Base-by-base conservation (phyloP, 2,113 vertebrate genomes). In the Tachysurus vachellii region DNA sequence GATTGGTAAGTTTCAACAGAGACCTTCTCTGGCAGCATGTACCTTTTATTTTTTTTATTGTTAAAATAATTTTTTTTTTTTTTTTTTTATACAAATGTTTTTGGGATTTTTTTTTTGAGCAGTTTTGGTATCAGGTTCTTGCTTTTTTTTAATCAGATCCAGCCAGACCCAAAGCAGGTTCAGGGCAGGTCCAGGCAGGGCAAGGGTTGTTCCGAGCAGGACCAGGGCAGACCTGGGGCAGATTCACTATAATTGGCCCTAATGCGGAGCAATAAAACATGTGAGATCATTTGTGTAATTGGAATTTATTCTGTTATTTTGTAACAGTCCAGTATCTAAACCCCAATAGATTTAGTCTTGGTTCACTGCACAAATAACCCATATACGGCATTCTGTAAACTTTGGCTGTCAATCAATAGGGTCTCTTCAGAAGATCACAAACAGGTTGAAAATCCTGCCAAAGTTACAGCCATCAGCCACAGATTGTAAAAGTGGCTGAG, bases 231-330 rank as follows among this genome's bases (percentile, higher is more conserved):
- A 66, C 8, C 2, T 23, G 8, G 64, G 21, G 12, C 21, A 13
- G n/a, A 66, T 14, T 4, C 4, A 50, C 23, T 9, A 62, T 17
- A 42, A 19, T 70, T 36, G 66, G 31, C 66, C 5, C 0, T 36
- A 68, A 57, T 59, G 56, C 73, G 26, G 21, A 54, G 56, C 57
- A 84, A 57, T 28, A 56, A 36, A 31, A 50, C 53, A 73, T 76
- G 57, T 84, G 16, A 61, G 44, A 47, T 88, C 36, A 62, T 83
- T 83, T 83, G 50, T 42, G 26, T 73, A 77, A 89, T 68, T 86
- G 82, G 56, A 89, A 83, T 71, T 17, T 14, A 28, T 54, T 53
- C 11, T 16, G 13, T n/a, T n/a, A 54, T 54, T 6, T 16, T 6
- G 5, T 16, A 28, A 79, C 50, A 0, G 26, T 56, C 26, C n/a